Evolutionary conservation across 2,888 invertebrate species (phyloP), one percentile per base, ranked within the genome.

Genomic region (Girardia tigrina): DNA sequence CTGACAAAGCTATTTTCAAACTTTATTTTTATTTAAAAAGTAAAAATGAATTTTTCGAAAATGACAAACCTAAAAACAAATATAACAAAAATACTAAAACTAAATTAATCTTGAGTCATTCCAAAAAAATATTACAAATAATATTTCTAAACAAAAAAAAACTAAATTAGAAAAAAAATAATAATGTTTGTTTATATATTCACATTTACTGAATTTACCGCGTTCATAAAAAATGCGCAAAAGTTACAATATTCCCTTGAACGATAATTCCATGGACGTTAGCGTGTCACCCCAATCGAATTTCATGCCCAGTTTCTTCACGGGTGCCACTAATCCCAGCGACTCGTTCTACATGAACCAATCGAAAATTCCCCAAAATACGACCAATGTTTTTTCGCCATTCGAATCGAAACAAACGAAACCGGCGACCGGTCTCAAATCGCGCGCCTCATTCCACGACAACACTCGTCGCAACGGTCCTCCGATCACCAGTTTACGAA

Each of bases 181-280:
- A n/a, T n/a, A n/a, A n/a, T n/a, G n/a, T n/a, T n/a, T n/a, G n/a
- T n/a, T n/a, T n/a, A n/a, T n/a, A n/a, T n/a, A n/a, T n/a, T n/a
- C n/a, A n/a, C n/a, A n/a, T n/a, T n/a, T n/a, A n/a, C n/a, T n/a
- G n/a, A n/a, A n/a, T n/a, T n/a, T n/a, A n/a, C n/a, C n/a, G n/a
- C n/a, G n/a, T n/a, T n/a, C n/a, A n/a, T n/a, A 8, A 56, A 4
- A 56, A 56, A 56, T 56, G 56, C 56, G 56, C 56, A 56, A 56
- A 56, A 56, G n/a, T 56, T 56, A 56, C 23, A 56, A 56, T 16
- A 56, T 56, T 12, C 56, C 56, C 4, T 56, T 56, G n/a, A 56
- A 56, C n/a, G 56, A 56, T 16, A 56, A 4, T 56, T 56, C 56
- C n/a, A 56, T 56, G 56, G 56, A 56, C 4, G n/a, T 56, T 16